A percentile compares a stretch with the other conserved stretches of the same genome.
Conservation (phyloP, 1,140 invertebrate genomes). For the Bombus impatiens region DNA sequence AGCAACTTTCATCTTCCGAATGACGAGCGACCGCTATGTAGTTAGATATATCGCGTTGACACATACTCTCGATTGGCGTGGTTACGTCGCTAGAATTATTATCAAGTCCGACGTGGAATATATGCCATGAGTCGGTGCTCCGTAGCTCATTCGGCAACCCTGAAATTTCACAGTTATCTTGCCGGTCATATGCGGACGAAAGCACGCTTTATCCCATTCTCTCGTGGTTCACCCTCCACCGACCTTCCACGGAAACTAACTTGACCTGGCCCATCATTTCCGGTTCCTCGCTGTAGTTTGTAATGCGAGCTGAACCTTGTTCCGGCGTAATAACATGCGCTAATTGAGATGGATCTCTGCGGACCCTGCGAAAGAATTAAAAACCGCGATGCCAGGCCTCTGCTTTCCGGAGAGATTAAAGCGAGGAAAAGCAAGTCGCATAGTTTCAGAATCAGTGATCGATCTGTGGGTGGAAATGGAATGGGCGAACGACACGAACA, state of each 20-base stretch:
- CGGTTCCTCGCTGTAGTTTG: slow-evolving; percentile 52
- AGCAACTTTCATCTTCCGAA: slow-evolving; percentile 57
- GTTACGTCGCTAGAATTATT: slow-evolving; percentile 42
- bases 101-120: slow-evolving; percentile 41
- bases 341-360: slow-evolving; percentile 68
- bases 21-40: slow-evolving; percentile 35
- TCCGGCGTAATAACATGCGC: slow-evolving; percentile 59
- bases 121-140: neutral
- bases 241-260: slow-evolving; percentile 51
- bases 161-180: slow-evolving; percentile 63
- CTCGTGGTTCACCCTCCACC: neutral
- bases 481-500: too few species aligned
- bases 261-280: slow-evolving; percentile 63
- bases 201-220: slow-evolving; percentile 2
- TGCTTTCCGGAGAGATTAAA: neutral
- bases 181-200: slow-evolving; percentile 27
- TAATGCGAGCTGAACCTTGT: slow-evolving; percentile 55
- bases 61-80: neutral
- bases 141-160: slow-evolving; percentile 46
- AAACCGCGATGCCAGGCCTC: neutral
- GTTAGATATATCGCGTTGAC: slow-evolving; percentile 23
- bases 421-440: neutral
- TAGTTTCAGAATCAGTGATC: neutral
- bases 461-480: neutral
- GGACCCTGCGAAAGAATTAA: slow-evolving; percentile 44